These are phyloP conservation scores for Rhamnusium bicolor DNA, from an alignment of 2,888 invertebrate genomes.

Conservation along the genomic window DNA sequence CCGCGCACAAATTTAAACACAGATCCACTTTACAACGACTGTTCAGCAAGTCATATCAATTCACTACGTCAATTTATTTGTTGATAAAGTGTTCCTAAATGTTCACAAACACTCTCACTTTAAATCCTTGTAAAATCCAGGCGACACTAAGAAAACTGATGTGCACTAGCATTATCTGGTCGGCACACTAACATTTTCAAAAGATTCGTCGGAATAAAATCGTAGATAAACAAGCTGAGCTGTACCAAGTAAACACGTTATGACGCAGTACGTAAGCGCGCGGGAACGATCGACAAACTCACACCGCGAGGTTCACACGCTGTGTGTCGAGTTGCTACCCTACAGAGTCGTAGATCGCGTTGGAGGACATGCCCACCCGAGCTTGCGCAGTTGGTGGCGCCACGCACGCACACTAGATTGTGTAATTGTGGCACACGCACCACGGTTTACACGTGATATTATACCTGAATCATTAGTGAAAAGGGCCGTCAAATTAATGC, in stretches of 20 bases:
- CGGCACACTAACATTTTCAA: conserved; percentile 35
- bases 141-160: conserved; percentile 11
- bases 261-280: conserved; percentile 55
- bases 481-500: conserved; percentile 30
- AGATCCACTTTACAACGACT: conserved; percentile 44
- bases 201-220: conserved; percentile 28
- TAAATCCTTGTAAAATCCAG: not conserved
- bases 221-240: conserved; percentile 3
- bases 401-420: conserved; percentile 68
- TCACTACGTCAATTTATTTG: conserved; percentile 13
- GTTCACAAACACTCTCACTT: conserved; percentile 5
- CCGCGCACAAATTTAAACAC: conserved; percentile 53
- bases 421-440: conserved; percentile 68
- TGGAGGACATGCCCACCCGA: conserved; percentile 66
- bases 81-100: conserved; percentile 1
- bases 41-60: conserved; percentile 61
- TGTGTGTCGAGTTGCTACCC: conserved; percentile 44
- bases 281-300: conserved; percentile 26
- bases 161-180: not conserved
- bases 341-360: conserved; percentile 59
- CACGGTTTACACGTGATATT: conserved; percentile 61
- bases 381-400: conserved; percentile 66
- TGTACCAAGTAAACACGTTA: conserved; percentile 31
- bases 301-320: conserved; percentile 45
- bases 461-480: conserved; percentile 53